Conservation (phyloP, 2,113 vertebrate species). For the Melanotaenia duboulayi region DNA sequence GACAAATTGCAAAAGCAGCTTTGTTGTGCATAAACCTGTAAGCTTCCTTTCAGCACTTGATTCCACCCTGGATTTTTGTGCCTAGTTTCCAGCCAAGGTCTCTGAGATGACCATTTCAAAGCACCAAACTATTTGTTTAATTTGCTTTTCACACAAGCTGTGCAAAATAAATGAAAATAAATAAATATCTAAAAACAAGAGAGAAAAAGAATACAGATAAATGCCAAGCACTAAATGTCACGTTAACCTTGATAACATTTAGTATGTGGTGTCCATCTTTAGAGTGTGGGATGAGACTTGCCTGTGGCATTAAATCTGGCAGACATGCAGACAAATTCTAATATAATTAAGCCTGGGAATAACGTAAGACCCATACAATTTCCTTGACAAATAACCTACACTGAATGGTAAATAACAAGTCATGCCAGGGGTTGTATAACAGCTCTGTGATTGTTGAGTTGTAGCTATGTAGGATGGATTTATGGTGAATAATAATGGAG, state of each 20-base stretch:
- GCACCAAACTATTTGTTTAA: conserved; percentile 4
- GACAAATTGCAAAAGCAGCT: background rate
- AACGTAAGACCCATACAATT: conserved; percentile 54
- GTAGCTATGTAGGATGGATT: conserved; percentile 65
- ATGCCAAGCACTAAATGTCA: conserved; percentile 24
- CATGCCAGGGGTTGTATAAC: conserved; percentile 57
- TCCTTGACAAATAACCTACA: conserved; percentile 64
- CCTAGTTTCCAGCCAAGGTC: background rate
- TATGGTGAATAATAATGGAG: conserved; percentile 70
- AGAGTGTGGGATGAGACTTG: conserved; percentile 44
- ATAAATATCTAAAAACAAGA: background rate
- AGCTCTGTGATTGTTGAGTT: conserved; percentile 54
- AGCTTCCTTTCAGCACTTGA: background rate
- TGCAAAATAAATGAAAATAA: background rate
- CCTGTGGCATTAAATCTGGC: conserved; percentile 60
- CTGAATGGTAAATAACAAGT: conserved; percentile 63
- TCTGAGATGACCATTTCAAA: conserved; percentile 1
- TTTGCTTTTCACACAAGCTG: background rate
- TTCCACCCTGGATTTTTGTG: background rate
- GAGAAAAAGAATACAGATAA: conserved; percentile 20
- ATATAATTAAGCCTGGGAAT: conserved; percentile 72
- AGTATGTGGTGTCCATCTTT: conserved; percentile 21
- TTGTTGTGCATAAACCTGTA: background rate
- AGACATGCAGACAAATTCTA: conserved; percentile 53
- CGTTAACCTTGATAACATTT: conserved; percentile 61